Base-by-base conservation (phyloP, 2,797 vertebrate genomes). In the Fratercula arctica region DNA sequence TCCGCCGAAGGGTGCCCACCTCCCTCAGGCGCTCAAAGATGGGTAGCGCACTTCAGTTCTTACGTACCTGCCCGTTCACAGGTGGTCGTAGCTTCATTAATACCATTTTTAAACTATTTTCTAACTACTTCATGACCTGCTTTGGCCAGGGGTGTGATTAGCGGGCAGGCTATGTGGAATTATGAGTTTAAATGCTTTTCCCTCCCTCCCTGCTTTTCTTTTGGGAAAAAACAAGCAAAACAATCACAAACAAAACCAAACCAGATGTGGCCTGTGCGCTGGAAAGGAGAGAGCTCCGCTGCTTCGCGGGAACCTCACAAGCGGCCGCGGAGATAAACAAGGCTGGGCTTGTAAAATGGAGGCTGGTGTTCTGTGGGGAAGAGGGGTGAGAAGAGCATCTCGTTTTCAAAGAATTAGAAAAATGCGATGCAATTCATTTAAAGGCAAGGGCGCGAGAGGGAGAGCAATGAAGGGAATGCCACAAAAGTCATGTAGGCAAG, bases 401-500 rank as follows among this genome's bases (percentile, higher is more conserved):
- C 86, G 93, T 89, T 93, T 94, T 50, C 63, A 63, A 96, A 95
- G 91, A 96, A 96, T 97, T 85, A 95, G 57, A 97, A 95, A 94
- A 95, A 96, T 87, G 92, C 66, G 91, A 96, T 77, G 96, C 93
- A 95, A 95, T 51, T 75, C 94, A 92, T 95, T 91, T 70, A 91
- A 88, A 94, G 96, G 94, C 91, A 85, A 85, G 89, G 93, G 91
- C 88, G 85, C 79, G 93, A 90, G 85, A 96, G 96, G 78, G 97
- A 96, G 95, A 91, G 96, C 75, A 93, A 96, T 69, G 87, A 87
- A 92, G 93, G 80, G 96, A 93, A 95, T 73, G 93, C 92, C 87
- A 45, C 90, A 69, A 60, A 68, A 96, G 95, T 94, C 93, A 60
- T 92, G 93, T 4, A 96, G 96, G 90, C 97, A 97, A 98, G 97